These are phyloP conservation scores for Synergus laeviventris DNA, from an alignment of 2,888 invertebrate species.

Conservation along the genomic window DNA sequence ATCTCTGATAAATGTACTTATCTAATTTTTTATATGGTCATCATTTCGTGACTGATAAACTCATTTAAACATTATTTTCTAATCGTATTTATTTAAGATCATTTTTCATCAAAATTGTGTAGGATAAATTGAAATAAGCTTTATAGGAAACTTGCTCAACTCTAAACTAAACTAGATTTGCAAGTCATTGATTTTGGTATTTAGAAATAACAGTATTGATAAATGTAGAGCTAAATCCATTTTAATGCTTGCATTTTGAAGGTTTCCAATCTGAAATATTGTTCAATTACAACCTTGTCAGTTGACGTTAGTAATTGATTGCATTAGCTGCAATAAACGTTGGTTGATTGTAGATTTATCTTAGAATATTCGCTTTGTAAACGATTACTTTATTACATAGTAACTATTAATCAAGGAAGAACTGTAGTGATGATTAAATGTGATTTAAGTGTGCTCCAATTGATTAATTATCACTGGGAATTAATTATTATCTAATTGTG, in stretches of 20 bases:
- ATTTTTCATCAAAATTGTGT: neutral
- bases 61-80: slow-evolving; percentile 23
- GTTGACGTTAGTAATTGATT: neutral
- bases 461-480: slow-evolving; percentile 27
- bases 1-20: slow-evolving; percentile 8
- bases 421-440: slow-evolving; percentile 16
- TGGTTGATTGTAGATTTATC: neutral
- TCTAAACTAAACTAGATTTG: neutral
- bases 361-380: neutral
- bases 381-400: neutral
- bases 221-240: neutral
- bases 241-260: neutral
- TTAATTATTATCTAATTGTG: slow-evolving; percentile 24
- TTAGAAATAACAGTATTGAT: neutral
- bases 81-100: slow-evolving; percentile 17
- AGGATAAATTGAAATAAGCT: neutral
- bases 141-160: neutral
- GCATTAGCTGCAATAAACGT: neutral
- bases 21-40: neutral
- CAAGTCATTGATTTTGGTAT: neutral
- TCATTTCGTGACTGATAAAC: slow-evolving; percentile 2
- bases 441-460: slow-evolving; percentile 13
- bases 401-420: slow-evolving; percentile 4
- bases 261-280: neutral
- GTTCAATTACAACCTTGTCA: neutral